A percentile compares a stretch with the other conserved stretches of the same genome.
phyloP scores from a whole-genome alignment of 2,113 vertebrate genomes.

The pig (Sus scrofa) region DNA sequence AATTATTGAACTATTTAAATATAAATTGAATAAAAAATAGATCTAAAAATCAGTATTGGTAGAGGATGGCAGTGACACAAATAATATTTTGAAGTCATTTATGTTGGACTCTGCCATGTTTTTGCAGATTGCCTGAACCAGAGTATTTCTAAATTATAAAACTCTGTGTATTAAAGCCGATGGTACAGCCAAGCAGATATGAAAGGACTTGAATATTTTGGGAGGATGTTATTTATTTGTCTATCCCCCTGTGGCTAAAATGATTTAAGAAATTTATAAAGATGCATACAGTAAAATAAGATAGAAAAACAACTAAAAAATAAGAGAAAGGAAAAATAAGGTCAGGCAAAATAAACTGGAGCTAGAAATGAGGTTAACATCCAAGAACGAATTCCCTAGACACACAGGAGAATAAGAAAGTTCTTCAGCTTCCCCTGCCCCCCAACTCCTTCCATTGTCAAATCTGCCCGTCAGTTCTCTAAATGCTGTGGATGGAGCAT shows the following conservation, averaged over 20 bases:
- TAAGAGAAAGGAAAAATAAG: slow-evolving; percentile 34
- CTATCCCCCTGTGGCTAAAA: slow-evolving; percentile 21
- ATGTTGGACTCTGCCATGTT: neutral
- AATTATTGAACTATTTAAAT: slow-evolving; percentile 27
- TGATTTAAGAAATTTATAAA: slow-evolving; percentile 48
- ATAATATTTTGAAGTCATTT: slow-evolving; percentile 13
- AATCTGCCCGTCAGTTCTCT: neutral
- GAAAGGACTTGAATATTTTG: neutral
- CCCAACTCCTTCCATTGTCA: neutral
- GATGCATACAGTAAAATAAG: neutral
- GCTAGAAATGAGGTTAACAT: neutral
- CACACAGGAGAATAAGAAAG: neutral
- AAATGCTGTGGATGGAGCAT: neutral
- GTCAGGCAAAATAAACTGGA: neutral
- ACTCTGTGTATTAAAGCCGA: neutral
- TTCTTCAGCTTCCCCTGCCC: neutral
- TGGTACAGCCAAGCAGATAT: neutral
- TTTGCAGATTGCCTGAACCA: neutral
- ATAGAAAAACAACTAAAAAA: slow-evolving; percentile 35
- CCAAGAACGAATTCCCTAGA: neutral
- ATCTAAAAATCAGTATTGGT: neutral
- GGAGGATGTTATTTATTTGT: slow-evolving; percentile 26
- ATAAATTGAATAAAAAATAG: neutral
- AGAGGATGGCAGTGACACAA: neutral
- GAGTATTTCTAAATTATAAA: slow-evolving; percentile 47